These are phyloP conservation scores for Nothoprocta perdicaria DNA, from an alignment of 2,113 vertebrate genomes.

Conservation along the genomic window DNA sequence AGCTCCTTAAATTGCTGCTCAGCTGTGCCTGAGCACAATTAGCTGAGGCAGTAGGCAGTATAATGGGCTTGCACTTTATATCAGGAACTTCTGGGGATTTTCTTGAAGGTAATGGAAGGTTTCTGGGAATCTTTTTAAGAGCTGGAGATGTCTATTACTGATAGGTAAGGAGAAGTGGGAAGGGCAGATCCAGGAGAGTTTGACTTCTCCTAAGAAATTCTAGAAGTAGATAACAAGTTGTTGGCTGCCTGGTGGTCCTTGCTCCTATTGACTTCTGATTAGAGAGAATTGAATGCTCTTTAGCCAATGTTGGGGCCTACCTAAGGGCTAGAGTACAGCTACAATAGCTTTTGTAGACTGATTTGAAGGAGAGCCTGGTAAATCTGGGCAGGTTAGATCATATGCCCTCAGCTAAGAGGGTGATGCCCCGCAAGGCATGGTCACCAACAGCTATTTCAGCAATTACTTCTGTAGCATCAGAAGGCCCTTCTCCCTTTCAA, in stretches of 20 bases:
- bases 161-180: neutral
- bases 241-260: neutral
- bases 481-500: neutral
- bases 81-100: too few relatives aligned
- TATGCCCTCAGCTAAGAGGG: neutral
- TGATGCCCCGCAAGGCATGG: neutral
- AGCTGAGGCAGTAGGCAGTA: neutral
- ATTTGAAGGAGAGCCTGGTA: neutral
- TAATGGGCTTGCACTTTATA: too few relatives aligned
- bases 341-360: neutral
- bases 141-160: neutral
- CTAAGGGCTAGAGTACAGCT: neutral
- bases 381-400: neutral
- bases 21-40: neutral
- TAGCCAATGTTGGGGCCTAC: neutral
- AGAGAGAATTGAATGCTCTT: neutral
- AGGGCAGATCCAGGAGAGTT: too few relatives aligned
- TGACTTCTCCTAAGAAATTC: neutral
- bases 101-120: too few relatives aligned
- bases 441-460: neutral
- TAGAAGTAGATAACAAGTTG: neutral
- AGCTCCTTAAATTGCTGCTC: neutral
- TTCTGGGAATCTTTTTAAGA: neutral
- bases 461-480: neutral
- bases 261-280: neutral